phyloP scores from a whole-genome alignment of 2,797 vertebrate genomes.

The Nyctalus aviator region DNA sequence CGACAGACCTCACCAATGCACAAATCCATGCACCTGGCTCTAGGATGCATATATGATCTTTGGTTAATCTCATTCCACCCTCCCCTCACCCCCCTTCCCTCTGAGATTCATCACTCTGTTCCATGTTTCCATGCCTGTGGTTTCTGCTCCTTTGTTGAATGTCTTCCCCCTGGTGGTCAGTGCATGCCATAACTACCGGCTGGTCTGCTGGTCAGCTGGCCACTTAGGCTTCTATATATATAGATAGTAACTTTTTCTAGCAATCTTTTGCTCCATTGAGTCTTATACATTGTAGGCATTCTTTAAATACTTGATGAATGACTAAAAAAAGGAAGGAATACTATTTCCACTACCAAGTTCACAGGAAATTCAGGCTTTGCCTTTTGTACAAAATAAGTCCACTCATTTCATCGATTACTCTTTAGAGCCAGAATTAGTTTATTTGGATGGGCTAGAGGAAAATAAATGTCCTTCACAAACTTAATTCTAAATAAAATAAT shows the following conservation, averaged over 20 bases:
- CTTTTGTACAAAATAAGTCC: slow-evolving; percentile 8
- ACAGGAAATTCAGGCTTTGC: slow-evolving; percentile 1
- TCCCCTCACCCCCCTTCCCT: too few species aligned
- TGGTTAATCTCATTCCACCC: too few species aligned
- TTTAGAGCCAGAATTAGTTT: slow-evolving; percentile 27
- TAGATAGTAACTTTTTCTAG: not conserved
- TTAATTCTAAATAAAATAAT: slow-evolving; percentile 47
- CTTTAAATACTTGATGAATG: slow-evolving; percentile 40
- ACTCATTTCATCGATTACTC: slow-evolving; percentile 1
- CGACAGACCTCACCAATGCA: too few species aligned
- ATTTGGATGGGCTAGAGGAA: not conserved
- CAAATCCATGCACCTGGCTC: too few species aligned
- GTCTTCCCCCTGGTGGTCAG: too few species aligned
- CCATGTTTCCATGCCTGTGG: too few species aligned
- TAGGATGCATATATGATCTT: too few species aligned
- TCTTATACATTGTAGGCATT: not conserved
- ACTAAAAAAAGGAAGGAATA: slow-evolving; percentile 44
- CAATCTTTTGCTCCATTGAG: not conserved
- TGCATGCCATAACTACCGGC: too few species aligned
- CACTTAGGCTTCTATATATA: too few species aligned
- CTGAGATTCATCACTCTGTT: too few species aligned
- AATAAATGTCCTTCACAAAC: slow-evolving; percentile 23
- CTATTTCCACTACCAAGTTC: slow-evolving; percentile 40
- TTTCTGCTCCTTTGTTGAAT: too few species aligned
- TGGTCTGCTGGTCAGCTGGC: too few species aligned